Evolutionary conservation across 2,113 vertebrate species (phyloP), one percentile per base, ranked within the genome.

Genomic region (Tetrax tetrax): DNA sequence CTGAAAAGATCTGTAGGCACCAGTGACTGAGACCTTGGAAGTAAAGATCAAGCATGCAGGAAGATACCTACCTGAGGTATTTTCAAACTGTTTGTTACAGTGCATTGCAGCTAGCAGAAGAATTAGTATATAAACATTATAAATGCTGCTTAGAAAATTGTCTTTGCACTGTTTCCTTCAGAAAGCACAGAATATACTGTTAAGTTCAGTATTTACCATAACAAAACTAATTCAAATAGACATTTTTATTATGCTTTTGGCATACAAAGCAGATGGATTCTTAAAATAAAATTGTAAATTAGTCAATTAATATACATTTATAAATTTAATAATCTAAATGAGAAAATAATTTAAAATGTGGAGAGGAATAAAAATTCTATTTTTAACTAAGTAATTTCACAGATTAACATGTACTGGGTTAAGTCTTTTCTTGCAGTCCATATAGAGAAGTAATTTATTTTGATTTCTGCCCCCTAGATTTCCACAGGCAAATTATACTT

Each of bases 251-350:
- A 68, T 75, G 43, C 8, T 81, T 90, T 92, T 89, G 66, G 28
- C 53, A 54, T 71, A 33, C 23, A 37, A 84, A 84, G 29, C 35
- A 83, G 57, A 93, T 76, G 27, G 13, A 89, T 78, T 88, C 48
- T 17, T 80, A 57, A 94, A 89, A 92, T 48, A 76, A 80, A 78
- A 43, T 86, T 17, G 37, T 93, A 91, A 93, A 91, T 80, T 47
- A 87, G 61, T 10, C 5, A 74, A 93, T 78, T 89, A 75, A 60
- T 25, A 43, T 60, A 60, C 4, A 64, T 50, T 64, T 87, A 53
- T 66, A 89, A 53, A 64, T 54, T 9, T 45, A 87, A 37, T 76
- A 13, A 65, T 87, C 24, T 64, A 74, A 84, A 79, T 71, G 9
- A 79, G 70, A 78, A 89, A 83, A 53, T 86, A 94, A 29, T 81